Conservation (phyloP, 2,113 vertebrate genomes). For the Periophthalmodon schlosseri region DNA sequence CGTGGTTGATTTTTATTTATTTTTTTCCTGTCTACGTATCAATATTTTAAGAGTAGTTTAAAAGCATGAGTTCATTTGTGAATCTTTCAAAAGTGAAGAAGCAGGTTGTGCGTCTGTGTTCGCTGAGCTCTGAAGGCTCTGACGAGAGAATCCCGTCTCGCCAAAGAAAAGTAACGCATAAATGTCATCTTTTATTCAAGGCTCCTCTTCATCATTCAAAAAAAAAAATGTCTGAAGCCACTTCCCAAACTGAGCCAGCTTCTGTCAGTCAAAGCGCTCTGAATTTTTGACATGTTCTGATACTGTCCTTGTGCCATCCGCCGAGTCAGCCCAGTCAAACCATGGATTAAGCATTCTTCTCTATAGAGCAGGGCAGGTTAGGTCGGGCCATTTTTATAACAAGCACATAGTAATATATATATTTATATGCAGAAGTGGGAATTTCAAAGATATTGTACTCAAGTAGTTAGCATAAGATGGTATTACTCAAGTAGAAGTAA, state of each 20-base stretch:
- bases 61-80: conserved; percentile 35
- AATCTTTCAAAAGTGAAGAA: conserved; percentile 46
- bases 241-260: conserved; percentile 21
- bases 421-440: not conserved
- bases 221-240: conserved; percentile 22
- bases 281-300: conserved; percentile 24
- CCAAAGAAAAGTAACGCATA: conserved; percentile 34
- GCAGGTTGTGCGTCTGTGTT: conserved; percentile 23
- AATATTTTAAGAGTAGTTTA: conserved; percentile 59
- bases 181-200: conserved; percentile 59
- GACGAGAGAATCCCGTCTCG: conserved; percentile 18
- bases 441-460: too few species aligned
- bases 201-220: conserved; percentile 42
- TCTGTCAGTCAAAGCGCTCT: conserved; percentile 14
- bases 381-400: not conserved
- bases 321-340: not conserved
- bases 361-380: not conserved
- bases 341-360: not conserved
- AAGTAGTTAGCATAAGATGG: not conserved
- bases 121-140: conserved; percentile 23
- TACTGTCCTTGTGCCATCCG: conserved; percentile 13
- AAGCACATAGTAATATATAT: not conserved
- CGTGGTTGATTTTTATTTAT: conserved; percentile 23
- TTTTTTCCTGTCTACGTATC: conserved; percentile 15
- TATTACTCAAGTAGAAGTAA: too few species aligned